Percentiles rank a stretch among this genome's conserved stretches.
Evolutionary conservation across 2,888 invertebrate genomes (phyloP).

Genomic region (Autographa pulchrina): DNA sequence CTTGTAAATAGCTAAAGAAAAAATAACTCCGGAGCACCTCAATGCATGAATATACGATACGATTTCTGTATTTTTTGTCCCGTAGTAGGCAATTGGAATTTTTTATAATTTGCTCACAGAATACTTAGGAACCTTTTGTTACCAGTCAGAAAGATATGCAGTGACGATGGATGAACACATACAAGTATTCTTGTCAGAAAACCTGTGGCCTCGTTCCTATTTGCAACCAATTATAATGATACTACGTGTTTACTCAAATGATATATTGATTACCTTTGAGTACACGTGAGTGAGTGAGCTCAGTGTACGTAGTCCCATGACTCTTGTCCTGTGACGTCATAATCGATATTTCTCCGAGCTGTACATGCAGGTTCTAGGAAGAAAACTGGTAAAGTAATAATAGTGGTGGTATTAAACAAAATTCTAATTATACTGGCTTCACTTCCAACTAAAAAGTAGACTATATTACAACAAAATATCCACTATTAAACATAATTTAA

Average conservation of each 20-base stretch:
- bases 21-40: conserved; percentile 7
- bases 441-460: no score
- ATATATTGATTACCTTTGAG: conserved; percentile 19
- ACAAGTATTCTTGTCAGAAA: conserved; percentile 41
- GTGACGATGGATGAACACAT: conserved; percentile 33
- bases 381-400: neutral
- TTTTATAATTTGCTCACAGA: conserved; percentile 22
- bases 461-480: no score
- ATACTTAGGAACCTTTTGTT: conserved; percentile 27
- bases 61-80: conserved; percentile 20
- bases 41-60: conserved; percentile 11
- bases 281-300: conserved; percentile 13
- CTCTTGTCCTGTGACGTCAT: conserved; percentile 2
- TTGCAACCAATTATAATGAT: conserved; percentile 41
- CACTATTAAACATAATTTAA: no score
- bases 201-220: conserved; percentile 52
- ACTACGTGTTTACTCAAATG: conserved; percentile 44
- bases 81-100: conserved; percentile 17
- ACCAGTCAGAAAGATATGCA: conserved; percentile 22
- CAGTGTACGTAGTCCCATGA: neutral
- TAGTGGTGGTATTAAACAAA: neutral
- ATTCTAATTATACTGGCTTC: no score
- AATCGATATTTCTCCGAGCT: neutral
- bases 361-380: neutral
- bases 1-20: conserved; percentile 7